A percentile compares a stretch with the other conserved stretches of the same genome.
phyloP scores from a whole-genome alignment of 1,140 invertebrate species.

The Lamellibrachia luymesi region DNA sequence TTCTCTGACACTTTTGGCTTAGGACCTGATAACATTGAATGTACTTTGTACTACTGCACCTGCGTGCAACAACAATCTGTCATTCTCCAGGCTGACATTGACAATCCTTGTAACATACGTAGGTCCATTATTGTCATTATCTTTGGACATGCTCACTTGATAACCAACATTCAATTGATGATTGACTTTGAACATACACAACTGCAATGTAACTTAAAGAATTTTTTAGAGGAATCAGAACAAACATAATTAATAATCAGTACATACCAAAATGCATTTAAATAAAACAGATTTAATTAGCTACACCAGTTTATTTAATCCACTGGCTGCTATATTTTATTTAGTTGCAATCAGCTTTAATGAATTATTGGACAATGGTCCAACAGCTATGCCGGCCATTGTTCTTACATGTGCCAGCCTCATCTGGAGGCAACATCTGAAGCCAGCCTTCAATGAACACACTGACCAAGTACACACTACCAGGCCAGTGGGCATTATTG shows the following conservation, averaged over 20 bases:
- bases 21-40: constrained; percentile 35
- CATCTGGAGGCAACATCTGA: background rate
- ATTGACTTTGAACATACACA: background rate
- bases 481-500: background rate
- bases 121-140: no score
- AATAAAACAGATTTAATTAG: background rate
- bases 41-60: background rate
- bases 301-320: background rate
- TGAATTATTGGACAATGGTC: background rate
- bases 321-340: background rate
- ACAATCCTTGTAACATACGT: no score
- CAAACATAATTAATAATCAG: background rate
- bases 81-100: background rate
- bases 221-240: background rate
- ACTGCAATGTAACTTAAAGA: background rate
- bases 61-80: constrained; percentile 3
- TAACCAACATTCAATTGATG: background rate
- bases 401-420: background rate
- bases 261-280: background rate
- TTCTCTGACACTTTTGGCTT: constrained; percentile 64
- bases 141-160: no score
- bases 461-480: background rate
- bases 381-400: background rate
- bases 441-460: background rate
- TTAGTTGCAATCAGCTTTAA: background rate